Evolutionary conservation across 2,113 vertebrate genomes (phyloP).

Genomic region (Raphicerus campestris): DNA sequence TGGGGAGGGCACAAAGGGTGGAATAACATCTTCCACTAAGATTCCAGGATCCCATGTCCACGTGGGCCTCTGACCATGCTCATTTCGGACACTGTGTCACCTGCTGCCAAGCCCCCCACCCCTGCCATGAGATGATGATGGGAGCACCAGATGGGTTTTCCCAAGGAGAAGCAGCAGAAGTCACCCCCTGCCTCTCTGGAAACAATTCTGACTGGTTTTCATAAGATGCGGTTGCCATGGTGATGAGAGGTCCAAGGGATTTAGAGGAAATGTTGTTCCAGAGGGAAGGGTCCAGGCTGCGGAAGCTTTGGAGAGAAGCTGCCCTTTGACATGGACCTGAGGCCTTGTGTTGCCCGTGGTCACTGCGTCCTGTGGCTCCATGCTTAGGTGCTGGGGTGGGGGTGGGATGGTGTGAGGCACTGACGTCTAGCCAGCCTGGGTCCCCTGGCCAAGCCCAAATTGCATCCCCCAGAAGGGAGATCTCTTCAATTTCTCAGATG

Average conservation of each 20-base stretch:
- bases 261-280: not conserved
- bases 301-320: not conserved
- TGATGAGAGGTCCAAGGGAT: not conserved
- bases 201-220: not conserved
- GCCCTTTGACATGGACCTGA: not conserved
- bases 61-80: not conserved
- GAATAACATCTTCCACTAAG: not conserved
- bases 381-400: rapidly evolving
- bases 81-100: not conserved
- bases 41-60: not conserved
- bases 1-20: not conserved
- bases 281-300: not conserved
- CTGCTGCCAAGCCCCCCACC: not conserved
- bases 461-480: rapidly evolving
- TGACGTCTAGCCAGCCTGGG: too few species aligned
- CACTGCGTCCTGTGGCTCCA: not conserved
- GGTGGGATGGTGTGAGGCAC: rapidly evolving
- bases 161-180: not conserved
- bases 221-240: slow-evolving; percentile 38
- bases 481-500: not conserved
- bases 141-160: not conserved
- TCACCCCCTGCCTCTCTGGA: not conserved
- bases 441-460: not conserved
- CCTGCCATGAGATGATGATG: not conserved
- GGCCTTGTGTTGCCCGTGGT: not conserved